phyloP scores from a whole-genome alignment of 2,888 invertebrate genomes.

The Agapostemon virescens region DNA sequence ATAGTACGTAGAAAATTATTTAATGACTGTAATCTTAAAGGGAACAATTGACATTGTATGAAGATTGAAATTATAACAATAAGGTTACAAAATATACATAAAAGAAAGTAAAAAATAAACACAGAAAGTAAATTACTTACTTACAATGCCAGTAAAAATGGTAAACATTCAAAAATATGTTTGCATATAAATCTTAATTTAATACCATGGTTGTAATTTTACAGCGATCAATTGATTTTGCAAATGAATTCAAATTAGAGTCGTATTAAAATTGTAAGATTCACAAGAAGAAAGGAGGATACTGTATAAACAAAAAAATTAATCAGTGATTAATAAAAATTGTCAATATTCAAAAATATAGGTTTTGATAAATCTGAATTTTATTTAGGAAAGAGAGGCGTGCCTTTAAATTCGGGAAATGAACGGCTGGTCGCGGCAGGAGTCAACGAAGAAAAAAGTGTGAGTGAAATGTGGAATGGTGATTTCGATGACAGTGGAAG shows the following conservation, averaged over 20 bases:
- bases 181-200: neutral
- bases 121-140: too few relatives aligned
- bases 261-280: neutral
- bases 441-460: slow-evolving; percentile 12
- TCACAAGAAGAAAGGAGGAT: neutral
- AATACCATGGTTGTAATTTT: neutral
- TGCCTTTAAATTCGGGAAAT: slow-evolving; percentile 5
- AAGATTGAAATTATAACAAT: too few relatives aligned
- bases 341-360: neutral
- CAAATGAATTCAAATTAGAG: neutral
- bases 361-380: neutral
- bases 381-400: neutral
- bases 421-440: neutral
- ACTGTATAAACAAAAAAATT: neutral
- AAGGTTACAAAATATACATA: too few relatives aligned
- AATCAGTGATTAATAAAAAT: neutral
- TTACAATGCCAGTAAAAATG: neutral
- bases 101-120: too few relatives aligned
- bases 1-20: too few relatives aligned
- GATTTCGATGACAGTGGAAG: slow-evolving; percentile 40
- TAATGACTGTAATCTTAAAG: too few relatives aligned
- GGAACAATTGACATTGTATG: too few relatives aligned
- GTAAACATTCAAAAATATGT: neutral
- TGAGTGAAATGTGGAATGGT: slow-evolving; percentile 35
- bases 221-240: neutral